Base-by-base conservation (phyloP, 1,140 invertebrate species). In the Papilio aristodemus region DNA sequence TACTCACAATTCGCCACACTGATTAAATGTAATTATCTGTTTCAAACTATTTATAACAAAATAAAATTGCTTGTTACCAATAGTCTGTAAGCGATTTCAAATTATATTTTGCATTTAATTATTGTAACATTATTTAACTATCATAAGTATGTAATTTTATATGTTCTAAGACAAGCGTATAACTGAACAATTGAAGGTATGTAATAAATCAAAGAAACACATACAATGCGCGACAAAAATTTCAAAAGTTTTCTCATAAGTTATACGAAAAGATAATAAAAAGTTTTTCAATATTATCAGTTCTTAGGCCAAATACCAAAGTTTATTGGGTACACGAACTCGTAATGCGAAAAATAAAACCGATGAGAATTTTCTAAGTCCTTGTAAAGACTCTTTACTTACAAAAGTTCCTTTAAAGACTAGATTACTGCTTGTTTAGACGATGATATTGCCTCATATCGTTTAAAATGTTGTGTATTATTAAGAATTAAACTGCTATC, bases 231-330 rank as follows among this genome's bases (percentile, higher is more conserved):
- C 43, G 17, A 46, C 14, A 46, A 46, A 46, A 46, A 46, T 9
- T 46, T 46, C 43, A 46, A 46, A 46, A 46, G 14, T 46, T 46
- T 46, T 19, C 43, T 46, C 43, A 46, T 46, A 46, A 46, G 14
- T 46, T 46, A 19, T 19, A 46, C 7, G 43, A 19, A 46, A 46
- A 46, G 17, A 46, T 46, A 46, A 46, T 46, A 46, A 46, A 46
- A 46, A 46, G 43, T 46, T 46, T 46, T 46, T 46, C 43, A 46
- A 46, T 46, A 46, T 46, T 46, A 46, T 46, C 43, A 19, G 43
- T 46, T 46, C 14, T 46, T 46, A 46, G 43, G 14, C 43, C 43
- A 46, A 46, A 46, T 46, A 46, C 17, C 17, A 17, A 46, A 46
- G 43, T 46, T 19, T 46, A 46, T 46, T 46, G 14, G 43, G 17